phyloP scores from a whole-genome alignment of 2,797 vertebrate genomes.

The Ctenochaetus hawaiiensis region DNA sequence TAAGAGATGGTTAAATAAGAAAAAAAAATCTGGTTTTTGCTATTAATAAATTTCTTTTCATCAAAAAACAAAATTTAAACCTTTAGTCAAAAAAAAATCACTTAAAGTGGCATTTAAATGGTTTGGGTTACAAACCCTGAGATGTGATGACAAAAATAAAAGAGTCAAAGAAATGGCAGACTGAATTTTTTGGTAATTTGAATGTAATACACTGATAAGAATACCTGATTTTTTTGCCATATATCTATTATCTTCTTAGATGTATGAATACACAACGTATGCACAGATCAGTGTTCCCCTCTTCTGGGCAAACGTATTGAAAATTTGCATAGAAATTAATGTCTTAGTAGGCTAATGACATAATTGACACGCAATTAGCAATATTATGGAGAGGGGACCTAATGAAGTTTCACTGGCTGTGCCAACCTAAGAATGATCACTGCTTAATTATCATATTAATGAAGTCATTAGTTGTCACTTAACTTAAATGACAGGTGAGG shows the following conservation, averaged over 20 bases:
- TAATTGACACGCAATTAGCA: constrained; percentile 83
- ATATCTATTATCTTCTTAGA: not conserved
- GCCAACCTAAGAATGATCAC: constrained; percentile 67
- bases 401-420: constrained; percentile 76
- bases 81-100: not conserved
- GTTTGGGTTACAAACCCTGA: not conserved
- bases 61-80: too few species aligned
- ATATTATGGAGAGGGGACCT: constrained; percentile 68
- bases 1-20: not conserved
- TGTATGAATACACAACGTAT: constrained; percentile 9
- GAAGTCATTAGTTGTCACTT: constrained; percentile 82
- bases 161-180: not conserved
- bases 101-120: not conserved
- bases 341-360: constrained; percentile 73
- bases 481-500: constrained; percentile 78
- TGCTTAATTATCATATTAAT: constrained; percentile 85
- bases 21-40: not conserved
- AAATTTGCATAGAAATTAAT: constrained; percentile 83
- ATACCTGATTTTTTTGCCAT: not conserved
- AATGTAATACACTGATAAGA: not conserved
- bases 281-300: not conserved
- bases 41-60: not conserved
- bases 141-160: not conserved
- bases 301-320: constrained; percentile 43
- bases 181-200: not conserved